These are phyloP conservation scores for Nasonia vitripennis DNA, from an alignment of 1,140 invertebrate species.

Conservation along the genomic window DNA sequence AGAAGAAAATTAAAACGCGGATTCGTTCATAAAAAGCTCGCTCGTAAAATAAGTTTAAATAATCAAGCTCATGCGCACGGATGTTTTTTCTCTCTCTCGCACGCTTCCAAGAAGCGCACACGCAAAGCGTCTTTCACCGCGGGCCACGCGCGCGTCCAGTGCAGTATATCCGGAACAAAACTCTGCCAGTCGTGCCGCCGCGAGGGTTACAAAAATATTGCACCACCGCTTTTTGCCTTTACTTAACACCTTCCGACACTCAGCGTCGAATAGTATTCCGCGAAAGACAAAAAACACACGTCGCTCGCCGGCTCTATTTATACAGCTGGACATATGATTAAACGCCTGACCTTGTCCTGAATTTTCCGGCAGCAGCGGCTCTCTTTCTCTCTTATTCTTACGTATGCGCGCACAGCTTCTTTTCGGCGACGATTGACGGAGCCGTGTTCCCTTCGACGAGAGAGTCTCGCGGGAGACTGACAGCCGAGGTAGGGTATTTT, in stretches of 20 bases:
- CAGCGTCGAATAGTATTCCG: neutral
- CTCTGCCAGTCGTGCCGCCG: too few species aligned
- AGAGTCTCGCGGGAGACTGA: neutral
- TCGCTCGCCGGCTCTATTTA: conserved; percentile 50
- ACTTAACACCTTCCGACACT: too few species aligned
- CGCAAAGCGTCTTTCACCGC: neutral
- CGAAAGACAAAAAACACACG: neutral
- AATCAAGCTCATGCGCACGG: too few species aligned
- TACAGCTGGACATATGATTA: conserved; percentile 50
- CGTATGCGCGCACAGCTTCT: neutral
- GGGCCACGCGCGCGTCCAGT: neutral
- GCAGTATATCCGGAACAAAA: too few species aligned
- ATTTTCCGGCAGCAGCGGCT: neutral
- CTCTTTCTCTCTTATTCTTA: neutral
- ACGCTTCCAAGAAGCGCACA: too few species aligned
- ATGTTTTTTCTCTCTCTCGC: too few species aligned
- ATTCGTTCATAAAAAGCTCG: too few species aligned
- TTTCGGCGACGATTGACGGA: neutral
- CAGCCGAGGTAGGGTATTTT: neutral
- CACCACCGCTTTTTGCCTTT: too few species aligned
- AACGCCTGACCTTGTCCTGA: conserved; percentile 51
- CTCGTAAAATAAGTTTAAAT: too few species aligned
- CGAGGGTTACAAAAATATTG: too few species aligned
- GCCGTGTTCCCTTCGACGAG: neutral
- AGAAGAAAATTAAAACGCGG: too few species aligned